Conservation (phyloP, 92 coral and sea anemone genomes). For the Actinostola sp. region DNA sequence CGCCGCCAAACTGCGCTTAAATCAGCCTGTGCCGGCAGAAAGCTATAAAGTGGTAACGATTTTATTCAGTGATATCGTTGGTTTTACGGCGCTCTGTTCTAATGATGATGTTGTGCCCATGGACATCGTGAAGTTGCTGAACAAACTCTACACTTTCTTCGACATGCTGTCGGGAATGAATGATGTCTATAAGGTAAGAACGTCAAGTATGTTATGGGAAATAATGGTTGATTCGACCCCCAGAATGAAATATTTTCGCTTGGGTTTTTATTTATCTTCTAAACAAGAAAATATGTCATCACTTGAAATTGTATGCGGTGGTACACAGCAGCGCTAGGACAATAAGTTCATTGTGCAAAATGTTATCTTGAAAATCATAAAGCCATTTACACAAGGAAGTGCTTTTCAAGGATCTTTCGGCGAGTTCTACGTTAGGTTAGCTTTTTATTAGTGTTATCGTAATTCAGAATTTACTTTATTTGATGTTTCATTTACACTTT, state of each 20-base stretch:
- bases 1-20: slow-evolving; percentile 89
- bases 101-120: slow-evolving; percentile 95
- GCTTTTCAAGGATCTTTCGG: background rate
- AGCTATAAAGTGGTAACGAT: slow-evolving; percentile 94
- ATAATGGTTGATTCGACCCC: slow-evolving; percentile 16
- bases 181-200: slow-evolving; percentile 93
- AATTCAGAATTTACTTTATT: background rate
- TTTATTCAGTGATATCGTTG: slow-evolving; percentile 95
- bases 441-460: too few relatives aligned
- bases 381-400: background rate
- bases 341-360: too few relatives aligned
- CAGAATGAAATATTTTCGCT: background rate
- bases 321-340: too few relatives aligned
- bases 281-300: slow-evolving; percentile 18
- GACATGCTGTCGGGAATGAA: slow-evolving; percentile 96
- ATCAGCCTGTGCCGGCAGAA: slow-evolving; percentile 95
- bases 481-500: background rate
- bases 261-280: slow-evolving; percentile 14
- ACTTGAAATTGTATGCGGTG: background rate
- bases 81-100: slow-evolving; percentile 97
- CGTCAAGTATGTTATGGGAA: slow-evolving; percentile 8
- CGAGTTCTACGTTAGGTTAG: background rate
- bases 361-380: background rate
- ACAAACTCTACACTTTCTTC: slow-evolving; percentile 93
- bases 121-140: slow-evolving; percentile 97